Conservation (phyloP, 2,888 invertebrate species). For the Apodemia mormo region DNA sequence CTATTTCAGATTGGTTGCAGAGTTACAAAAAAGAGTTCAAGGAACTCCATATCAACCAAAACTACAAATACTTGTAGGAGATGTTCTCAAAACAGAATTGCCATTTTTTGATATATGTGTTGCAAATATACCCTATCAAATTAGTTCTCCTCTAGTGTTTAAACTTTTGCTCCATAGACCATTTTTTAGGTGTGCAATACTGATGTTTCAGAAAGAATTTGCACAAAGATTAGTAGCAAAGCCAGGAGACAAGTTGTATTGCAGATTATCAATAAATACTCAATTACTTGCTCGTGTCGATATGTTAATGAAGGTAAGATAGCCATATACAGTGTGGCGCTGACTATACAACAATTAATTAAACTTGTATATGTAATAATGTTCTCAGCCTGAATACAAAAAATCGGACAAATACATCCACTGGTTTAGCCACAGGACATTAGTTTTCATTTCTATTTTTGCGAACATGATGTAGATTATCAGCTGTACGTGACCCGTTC, state of each 20-base stretch:
- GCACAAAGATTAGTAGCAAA: slow-evolving; percentile 97
- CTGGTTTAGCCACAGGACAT: too few species aligned
- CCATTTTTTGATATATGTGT: slow-evolving; percentile 99
- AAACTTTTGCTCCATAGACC: slow-evolving; percentile 94
- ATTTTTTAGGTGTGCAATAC: slow-evolving; percentile 94
- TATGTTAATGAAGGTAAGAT: slow-evolving; percentile 93
- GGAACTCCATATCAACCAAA: slow-evolving; percentile 94
- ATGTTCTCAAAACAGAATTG: slow-evolving; percentile 95
- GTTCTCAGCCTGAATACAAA: too few species aligned
- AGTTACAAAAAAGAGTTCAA: slow-evolving; percentile 97
- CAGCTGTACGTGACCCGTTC: too few species aligned
- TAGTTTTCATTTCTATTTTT: too few species aligned
- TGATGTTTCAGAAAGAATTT: slow-evolving; percentile 99
- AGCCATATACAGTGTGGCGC: too few species aligned
- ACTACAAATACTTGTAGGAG: slow-evolving; percentile 95
- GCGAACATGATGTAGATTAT: too few species aligned
- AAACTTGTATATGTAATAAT: too few species aligned
- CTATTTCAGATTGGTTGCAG: slow-evolving; percentile 90
- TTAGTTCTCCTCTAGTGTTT: slow-evolving; percentile 97
- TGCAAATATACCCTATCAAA: slow-evolving; percentile 99
- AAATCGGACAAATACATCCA: too few species aligned
- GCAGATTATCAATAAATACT: slow-evolving; percentile 97
- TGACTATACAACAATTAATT: too few species aligned
- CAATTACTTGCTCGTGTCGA: slow-evolving; percentile 97
- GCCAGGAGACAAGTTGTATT: slow-evolving; percentile 98